Evolutionary conservation across 2,113 vertebrate species (phyloP).

Genomic region (Campylomormyrus numenius): DNA sequence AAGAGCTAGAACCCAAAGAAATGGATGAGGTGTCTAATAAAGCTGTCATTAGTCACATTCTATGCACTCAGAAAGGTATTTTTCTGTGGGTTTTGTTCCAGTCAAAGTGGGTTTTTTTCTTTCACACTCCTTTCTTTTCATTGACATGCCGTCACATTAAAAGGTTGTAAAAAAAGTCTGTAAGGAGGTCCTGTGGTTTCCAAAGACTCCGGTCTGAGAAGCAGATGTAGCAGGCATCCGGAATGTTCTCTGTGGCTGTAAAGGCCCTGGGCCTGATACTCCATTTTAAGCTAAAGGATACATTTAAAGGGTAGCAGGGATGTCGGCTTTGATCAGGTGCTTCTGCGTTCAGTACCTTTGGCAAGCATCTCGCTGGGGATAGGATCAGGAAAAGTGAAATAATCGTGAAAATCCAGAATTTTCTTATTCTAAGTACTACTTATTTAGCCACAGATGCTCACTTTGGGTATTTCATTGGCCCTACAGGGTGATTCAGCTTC

Average conservation of each 20-base stretch:
- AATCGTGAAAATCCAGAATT: neutral
- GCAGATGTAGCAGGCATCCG: neutral
- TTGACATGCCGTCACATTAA: constrained; percentile 11
- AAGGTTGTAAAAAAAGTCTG: neutral
- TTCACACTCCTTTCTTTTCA: constrained; percentile 10
- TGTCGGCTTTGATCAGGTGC: neutral
- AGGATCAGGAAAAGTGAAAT: neutral
- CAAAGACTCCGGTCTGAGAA: neutral
- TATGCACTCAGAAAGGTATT: constrained; percentile 15
- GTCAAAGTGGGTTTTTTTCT: constrained; percentile 24
- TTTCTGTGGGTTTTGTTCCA: constrained; percentile 18
- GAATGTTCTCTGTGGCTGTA: neutral
- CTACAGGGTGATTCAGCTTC: too few species aligned
- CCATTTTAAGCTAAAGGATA: neutral
- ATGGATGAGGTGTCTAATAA: constrained; percentile 32
- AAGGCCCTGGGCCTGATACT: neutral
- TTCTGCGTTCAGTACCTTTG: neutral
- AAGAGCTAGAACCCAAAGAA: constrained; percentile 19
- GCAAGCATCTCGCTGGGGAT: neutral
- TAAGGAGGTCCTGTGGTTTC: neutral
- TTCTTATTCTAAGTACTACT: neutral
- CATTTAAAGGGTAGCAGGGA: neutral
- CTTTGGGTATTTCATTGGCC: neutral
- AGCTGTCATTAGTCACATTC: constrained; percentile 32
- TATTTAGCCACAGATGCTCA: neutral